Evolutionary conservation across 1,140 invertebrate species (phyloP).

Genomic region (Brachystomella parvula): DNA sequence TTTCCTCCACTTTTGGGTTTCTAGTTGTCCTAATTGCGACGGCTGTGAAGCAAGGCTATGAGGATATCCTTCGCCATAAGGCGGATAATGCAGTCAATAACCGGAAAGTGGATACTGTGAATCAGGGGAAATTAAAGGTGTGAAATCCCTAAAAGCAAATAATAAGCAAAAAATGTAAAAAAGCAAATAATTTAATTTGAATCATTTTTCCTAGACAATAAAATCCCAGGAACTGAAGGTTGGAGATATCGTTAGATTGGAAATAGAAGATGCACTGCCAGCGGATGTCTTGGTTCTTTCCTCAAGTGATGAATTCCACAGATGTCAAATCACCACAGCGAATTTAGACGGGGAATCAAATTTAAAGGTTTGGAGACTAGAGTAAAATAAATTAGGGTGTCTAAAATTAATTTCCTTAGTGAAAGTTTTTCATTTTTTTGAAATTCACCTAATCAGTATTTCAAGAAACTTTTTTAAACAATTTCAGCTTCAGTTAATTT

Average conservation of each 20-base stretch:
- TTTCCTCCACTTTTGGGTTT: slow-evolving; percentile 65
- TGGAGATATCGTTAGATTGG: slow-evolving; percentile 65
- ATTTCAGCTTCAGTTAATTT: no score
- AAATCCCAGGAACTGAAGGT: slow-evolving; percentile 55
- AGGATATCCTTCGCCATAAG: slow-evolving; percentile 67
- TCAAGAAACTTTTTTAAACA: no score
- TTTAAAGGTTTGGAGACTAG: slow-evolving; percentile 53
- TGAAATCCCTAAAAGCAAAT: background rate
- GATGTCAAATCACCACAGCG: slow-evolving; percentile 58
- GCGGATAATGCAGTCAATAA: slow-evolving; percentile 68
- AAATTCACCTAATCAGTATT: no score
- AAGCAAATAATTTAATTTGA: background rate
- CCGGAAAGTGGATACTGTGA: slow-evolving; percentile 51
- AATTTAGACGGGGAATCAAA: slow-evolving; percentile 65
- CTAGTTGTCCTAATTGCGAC: slow-evolving; percentile 70
- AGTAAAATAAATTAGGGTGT: background rate
- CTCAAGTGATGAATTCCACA: slow-evolving; percentile 45
- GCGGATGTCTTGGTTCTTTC: slow-evolving; percentile 69
- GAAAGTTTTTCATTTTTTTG: no score
- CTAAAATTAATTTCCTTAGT: no score
- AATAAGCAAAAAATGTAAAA: background rate
- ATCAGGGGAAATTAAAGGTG: slow-evolving; percentile 53
- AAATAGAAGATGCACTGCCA: slow-evolving; percentile 63
- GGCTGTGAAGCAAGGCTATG: slow-evolving; percentile 71
- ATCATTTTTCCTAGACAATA: slow-evolving; percentile 40